Base-by-base conservation (phyloP, 2,888 invertebrate genomes). In the Rhorus exstirpatorius region DNA sequence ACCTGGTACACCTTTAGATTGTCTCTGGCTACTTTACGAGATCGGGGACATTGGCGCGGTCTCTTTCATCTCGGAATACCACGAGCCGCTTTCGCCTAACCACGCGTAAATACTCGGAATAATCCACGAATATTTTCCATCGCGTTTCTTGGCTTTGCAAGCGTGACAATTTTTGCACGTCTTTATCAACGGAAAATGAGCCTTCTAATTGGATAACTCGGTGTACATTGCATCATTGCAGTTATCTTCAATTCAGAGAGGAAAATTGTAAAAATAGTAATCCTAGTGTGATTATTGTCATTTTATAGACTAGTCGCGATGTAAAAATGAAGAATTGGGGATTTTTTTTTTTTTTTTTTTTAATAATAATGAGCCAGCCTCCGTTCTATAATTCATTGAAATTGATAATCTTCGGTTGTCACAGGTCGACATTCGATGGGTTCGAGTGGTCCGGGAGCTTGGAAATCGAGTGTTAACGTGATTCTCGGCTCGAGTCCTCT, bases 51-150 rank as follows among this genome's bases (percentile, higher is more conserved):
- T 86, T 84, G 86, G 86, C 84, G 88, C 89, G 89, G 89, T 83
- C 81, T 87, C 89, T 90, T 90, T 91, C 88, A 89, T 91, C 89
- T 87, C 71, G 83, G 72, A 58, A 85, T 86, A 86, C 83, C 84
- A 81, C 70, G 80, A 83, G 77, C 76, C 83, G 78, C 77, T 71
- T 83, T 82, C 83, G 79, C 83, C 83, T 83, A 77, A 68, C 63
- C 78, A 7, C 83, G 81, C 83, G 85, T 87, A 87, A 89, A 87
- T 87, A 85, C 86, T 86, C 82, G 84, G 85, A 85, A 87, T 87
- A 84, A 85, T 82, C 79, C 79, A 51, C 61, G 55, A 81, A 61
- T 31, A 19, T 63, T 63, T 60, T 24, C 55, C 38, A 21, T 21
- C 79, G 67, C 51, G 55, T 44, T 31, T 7, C 26, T 65, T n/a